Evolutionary conservation across 2,113 vertebrate genomes (phyloP).

Genomic region (Marmota monax): DNA sequence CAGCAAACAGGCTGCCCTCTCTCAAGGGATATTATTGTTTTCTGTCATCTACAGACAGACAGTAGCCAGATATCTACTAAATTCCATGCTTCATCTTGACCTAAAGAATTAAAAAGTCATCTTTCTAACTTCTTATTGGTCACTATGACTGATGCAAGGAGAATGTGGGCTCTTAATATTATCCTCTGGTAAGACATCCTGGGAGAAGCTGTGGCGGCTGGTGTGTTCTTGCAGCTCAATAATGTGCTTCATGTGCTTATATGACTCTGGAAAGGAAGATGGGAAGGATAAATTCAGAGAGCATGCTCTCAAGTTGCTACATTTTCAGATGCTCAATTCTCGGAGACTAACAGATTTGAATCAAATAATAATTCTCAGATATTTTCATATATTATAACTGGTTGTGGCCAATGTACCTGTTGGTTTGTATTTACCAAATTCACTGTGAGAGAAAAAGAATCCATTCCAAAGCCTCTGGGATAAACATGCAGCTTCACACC

Average conservation of each 20-base stretch:
- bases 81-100: neutral
- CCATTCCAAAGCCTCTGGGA: neutral
- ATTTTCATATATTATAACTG: conserved; percentile 35
- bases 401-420: neutral
- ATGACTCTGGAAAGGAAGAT: neutral
- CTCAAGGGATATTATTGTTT: neutral
- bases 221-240: neutral
- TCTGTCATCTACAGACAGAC: neutral
- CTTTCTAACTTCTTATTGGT: neutral
- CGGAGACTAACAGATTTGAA: neutral
- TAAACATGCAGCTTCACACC: neutral
- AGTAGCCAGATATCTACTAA: neutral
- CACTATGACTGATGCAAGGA: neutral
- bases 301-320: neutral
- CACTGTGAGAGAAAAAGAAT: neutral
- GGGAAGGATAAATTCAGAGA: neutral
- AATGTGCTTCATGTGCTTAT: neutral
- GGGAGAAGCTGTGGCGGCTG: neutral
- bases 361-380: neutral
- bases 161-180: neutral
- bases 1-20: neutral
- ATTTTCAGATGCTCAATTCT: neutral
- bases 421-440: neutral
- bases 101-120: neutral
- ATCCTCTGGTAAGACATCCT: neutral